phyloP scores from a whole-genome alignment of 2,113 vertebrate genomes.

The Acanthochromis polyacanthus region DNA sequence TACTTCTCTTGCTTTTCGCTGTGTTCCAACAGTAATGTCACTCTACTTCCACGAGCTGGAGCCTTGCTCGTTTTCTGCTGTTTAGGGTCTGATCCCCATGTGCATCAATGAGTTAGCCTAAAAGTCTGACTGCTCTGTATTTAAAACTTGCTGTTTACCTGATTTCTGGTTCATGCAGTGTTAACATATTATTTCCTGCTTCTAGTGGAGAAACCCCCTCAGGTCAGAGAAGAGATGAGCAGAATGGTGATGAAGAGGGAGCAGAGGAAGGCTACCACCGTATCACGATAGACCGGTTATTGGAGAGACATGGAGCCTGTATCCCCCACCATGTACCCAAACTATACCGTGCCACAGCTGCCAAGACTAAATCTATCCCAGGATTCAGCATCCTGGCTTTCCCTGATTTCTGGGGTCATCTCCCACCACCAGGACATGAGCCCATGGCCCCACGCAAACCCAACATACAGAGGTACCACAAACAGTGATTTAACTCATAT shows the following conservation, averaged over 20 bases:
- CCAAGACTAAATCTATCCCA: conserved; percentile 85
- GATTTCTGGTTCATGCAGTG: background rate
- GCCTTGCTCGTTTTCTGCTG: too few relatives aligned
- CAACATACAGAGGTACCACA: conserved; percentile 89
- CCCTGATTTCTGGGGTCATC: conserved; percentile 94
- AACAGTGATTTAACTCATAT: background rate
- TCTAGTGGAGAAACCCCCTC: conserved; percentile 19
- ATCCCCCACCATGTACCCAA: conserved; percentile 86
- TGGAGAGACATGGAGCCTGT: conserved; percentile 77
- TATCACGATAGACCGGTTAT: conserved; percentile 75
- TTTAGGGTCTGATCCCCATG: too few relatives aligned
- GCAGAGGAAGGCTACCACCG: conserved; percentile 33
- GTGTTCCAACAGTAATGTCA: too few relatives aligned
- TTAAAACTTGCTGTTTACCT: background rate
- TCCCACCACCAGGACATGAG: conserved; percentile 78
- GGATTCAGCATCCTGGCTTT: conserved; percentile 88
- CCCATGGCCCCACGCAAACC: conserved; percentile 83
- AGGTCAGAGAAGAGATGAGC: conserved; percentile 5
- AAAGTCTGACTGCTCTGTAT: background rate
- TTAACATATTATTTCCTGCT: background rate
- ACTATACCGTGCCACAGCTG: conserved; percentile 82
- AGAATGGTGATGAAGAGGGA: conserved; percentile 31
- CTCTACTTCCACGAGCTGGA: too few relatives aligned
- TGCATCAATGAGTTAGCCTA: too few relatives aligned
- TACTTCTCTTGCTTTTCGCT: too few relatives aligned